Evolutionary conservation across 2,113 vertebrate species (phyloP), one percentile per base, ranked within the genome.

Genomic region (Proteles cristata): DNA sequence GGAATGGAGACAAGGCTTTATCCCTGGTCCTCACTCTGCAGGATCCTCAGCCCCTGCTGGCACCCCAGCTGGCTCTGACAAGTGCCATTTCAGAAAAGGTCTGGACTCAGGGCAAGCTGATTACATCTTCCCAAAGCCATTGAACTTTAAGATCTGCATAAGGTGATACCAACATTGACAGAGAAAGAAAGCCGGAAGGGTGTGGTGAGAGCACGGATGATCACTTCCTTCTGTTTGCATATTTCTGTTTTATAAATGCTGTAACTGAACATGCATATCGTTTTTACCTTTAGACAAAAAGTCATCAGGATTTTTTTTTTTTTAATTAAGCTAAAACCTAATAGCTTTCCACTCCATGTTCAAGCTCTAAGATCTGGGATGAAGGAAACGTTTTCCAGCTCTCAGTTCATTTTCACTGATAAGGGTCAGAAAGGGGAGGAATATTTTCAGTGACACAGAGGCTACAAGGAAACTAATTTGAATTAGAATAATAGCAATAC

Each of bases 391-490:
- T 39, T 50, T 68, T 87, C 68, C 2, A 55, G 66, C 23, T 77
- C 43, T 68, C 16, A 65, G 88, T 85, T 83, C 9, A 5, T 81
- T 69, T 61, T 81, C 95, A 65, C 50, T 31, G 61, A 33, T 25
- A 35, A 88, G 91, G 23, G 43, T 93, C 53, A 26, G 9, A 5
- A 8, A 23, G 25, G 2, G 7, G 28, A 33, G 26, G 11, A 48
- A 63, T 39, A 48, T 21, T 71, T 48, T 80, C 68, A 0, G 7
- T 25, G 68, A 73, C 33, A 11, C 31, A 79, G 48, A 69, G 66
- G 55, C 69, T 53, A 45, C 69, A 80, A 65, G 68, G 81, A 92
- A 96, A 89, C 88, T 89, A 25, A 93, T 45, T 50, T 83, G 48
- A 92, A 63, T 92, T 83, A 66, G 68, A 93, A 68, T 80, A 65